Evolutionary conservation across 2,888 invertebrate genomes (phyloP).

Genomic region (Cyaniris semiargus): DNA sequence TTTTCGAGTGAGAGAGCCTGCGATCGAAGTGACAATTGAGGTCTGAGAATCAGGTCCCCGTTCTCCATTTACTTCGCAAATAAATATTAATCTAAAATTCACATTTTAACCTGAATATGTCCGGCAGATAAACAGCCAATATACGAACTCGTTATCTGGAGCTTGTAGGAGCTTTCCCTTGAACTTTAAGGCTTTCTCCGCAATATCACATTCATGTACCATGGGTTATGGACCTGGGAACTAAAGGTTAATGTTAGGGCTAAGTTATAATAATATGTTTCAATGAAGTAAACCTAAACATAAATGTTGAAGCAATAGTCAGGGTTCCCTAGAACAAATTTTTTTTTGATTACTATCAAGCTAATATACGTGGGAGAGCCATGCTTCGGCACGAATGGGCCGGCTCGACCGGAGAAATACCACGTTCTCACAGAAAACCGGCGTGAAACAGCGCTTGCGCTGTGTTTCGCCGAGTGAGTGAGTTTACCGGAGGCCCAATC

Average conservation of each 20-base stretch:
- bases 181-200: constrained; percentile 15
- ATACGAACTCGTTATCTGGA: background rate
- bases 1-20: background rate
- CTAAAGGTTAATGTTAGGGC: background rate
- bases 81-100: background rate
- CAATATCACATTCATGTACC: background rate
- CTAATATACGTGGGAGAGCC: too few species aligned
- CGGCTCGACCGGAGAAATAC: too few species aligned
- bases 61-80: background rate
- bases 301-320: too few species aligned
- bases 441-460: too few species aligned
- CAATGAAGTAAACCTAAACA: background rate
- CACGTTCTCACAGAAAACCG: too few species aligned
- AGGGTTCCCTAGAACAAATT: too few species aligned
- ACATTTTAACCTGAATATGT: background rate
- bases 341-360: too few species aligned
- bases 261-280: background rate
- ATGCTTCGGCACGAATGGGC: too few species aligned
- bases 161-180: background rate
- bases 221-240: constrained; percentile 2
- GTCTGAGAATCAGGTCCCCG: background rate
- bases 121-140: background rate
- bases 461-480: too few species aligned
- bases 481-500: too few species aligned
- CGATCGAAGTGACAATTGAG: too few species aligned